Percentiles rank a stretch among this genome's conserved stretches.
Conservation (phyloP, 2,888 invertebrate species). For the Eristalis tenax region DNA sequence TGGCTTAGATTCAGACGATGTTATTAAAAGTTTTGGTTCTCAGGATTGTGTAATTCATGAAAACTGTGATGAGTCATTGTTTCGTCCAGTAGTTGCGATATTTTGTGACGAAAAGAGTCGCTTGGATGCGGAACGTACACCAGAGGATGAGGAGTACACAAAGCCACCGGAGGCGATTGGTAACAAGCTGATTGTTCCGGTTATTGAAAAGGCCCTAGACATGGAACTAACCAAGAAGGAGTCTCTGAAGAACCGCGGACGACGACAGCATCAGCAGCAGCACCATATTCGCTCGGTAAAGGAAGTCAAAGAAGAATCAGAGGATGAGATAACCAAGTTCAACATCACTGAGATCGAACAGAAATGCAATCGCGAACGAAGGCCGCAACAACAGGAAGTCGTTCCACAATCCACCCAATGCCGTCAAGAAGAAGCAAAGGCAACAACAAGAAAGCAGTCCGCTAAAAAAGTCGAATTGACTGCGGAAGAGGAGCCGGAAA, state of each 20-base stretch:
- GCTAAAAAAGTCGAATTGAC: not conserved
- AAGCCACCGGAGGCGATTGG: conserved; percentile 78
- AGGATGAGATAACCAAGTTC: conserved; percentile 54
- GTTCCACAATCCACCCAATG: not conserved
- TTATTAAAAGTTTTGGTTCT: conserved; percentile 77
- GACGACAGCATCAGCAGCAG: conserved; percentile 40
- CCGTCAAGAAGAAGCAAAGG: not conserved
- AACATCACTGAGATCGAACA: conserved; percentile 42
- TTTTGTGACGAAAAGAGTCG: conserved; percentile 80
- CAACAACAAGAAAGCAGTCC: not conserved
- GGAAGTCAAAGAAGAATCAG: conserved; percentile 46
- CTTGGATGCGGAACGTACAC: conserved; percentile 55
- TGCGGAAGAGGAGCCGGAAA: conserved; percentile 5
- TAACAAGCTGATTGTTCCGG: conserved; percentile 80
- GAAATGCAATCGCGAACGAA: conserved; percentile 7
- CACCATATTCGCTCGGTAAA: conserved; percentile 29
- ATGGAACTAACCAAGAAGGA: conserved; percentile 77
- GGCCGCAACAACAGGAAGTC: not conserved
- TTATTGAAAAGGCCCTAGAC: conserved; percentile 79
- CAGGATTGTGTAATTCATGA: conserved; percentile 82
- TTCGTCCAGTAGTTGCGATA: conserved; percentile 85
- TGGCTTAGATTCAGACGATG: conserved; percentile 77
- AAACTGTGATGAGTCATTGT: conserved; percentile 87
- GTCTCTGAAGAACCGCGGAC: conserved; percentile 65
- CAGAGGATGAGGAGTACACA: conserved; percentile 73